Percentiles rank a stretch among this genome's conserved stretches.
These are phyloP conservation scores for Diloba caeruleocephala DNA, from an alignment of 2,888 invertebrate genomes.

Conservation along the genomic window DNA sequence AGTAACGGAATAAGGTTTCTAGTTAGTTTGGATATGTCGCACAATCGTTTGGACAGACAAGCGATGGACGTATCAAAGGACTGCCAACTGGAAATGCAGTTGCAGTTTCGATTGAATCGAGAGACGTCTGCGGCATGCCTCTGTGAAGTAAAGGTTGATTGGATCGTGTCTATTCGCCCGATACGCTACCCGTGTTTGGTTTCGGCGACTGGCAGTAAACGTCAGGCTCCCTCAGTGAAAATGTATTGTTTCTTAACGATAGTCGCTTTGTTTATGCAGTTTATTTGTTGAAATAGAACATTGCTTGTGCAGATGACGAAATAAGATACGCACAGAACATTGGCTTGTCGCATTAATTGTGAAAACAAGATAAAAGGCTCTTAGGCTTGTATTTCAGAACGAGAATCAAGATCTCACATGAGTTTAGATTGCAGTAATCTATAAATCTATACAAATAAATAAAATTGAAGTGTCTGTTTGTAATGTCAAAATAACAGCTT, in stretches of 20 bases:
- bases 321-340: slow-evolving; percentile 27
- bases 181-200: slow-evolving; percentile 75
- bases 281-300: slow-evolving; percentile 49
- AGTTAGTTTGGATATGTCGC: slow-evolving; percentile 66
- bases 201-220: slow-evolving; percentile 59
- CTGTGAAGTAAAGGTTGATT: slow-evolving; percentile 84
- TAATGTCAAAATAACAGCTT: too few species aligned
- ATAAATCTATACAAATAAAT: too few species aligned
- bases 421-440: too few species aligned
- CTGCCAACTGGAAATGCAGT: slow-evolving; percentile 85
- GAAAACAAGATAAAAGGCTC: too few species aligned
- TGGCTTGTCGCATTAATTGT: slow-evolving; percentile 6
- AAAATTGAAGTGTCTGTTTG: too few species aligned
- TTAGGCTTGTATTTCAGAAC: background rate
- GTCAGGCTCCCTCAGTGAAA: slow-evolving; percentile 52
- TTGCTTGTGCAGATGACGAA: slow-evolving; percentile 41
- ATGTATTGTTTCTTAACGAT: slow-evolving; percentile 56
- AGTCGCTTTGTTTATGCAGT: slow-evolving; percentile 43
- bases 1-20: slow-evolving; percentile 65
- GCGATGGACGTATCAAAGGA: slow-evolving; percentile 88
- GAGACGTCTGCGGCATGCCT: slow-evolving; percentile 83
- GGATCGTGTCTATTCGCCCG: slow-evolving; percentile 80
- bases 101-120: slow-evolving; percentile 86
- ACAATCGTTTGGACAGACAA: slow-evolving; percentile 87
- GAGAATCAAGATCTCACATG: too few species aligned